Conservation (phyloP, 1,140 invertebrate species). For the Trypoxylus dichotomus region DNA sequence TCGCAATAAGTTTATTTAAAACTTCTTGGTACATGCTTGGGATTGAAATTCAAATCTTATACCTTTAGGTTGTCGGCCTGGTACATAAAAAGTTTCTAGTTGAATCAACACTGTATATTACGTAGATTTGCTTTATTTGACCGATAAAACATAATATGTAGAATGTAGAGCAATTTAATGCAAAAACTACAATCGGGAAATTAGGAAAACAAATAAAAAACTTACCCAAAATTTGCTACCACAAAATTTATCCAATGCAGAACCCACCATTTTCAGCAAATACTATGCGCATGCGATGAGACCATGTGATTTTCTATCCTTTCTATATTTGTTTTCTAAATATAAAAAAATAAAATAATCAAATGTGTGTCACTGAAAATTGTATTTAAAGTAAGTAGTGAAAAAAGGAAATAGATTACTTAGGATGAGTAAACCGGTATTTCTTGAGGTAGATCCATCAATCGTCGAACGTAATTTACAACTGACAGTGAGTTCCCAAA, state of each 20-base stretch:
- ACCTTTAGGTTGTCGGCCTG: no score
- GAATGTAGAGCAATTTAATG: background rate
- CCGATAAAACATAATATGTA: background rate
- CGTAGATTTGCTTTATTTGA: background rate
- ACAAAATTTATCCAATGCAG: conserved; percentile 62
- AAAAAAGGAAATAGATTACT: background rate
- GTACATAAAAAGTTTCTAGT: no score
- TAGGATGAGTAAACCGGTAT: conserved; percentile 33
- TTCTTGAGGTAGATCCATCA: conserved; percentile 49
- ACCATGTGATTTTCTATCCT: background rate
- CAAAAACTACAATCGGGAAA: background rate
- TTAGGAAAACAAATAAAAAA: conserved; percentile 41
- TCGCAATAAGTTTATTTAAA: no score
- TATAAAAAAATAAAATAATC: background rate
- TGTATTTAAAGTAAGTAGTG: background rate
- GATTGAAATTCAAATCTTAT: no score
- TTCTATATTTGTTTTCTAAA: background rate
- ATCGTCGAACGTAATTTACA: conserved; percentile 55
- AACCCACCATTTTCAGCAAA: conserved; percentile 34
- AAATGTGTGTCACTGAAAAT: background rate
- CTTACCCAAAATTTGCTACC: conserved; percentile 67
- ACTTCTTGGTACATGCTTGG: no score
- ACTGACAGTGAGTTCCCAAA: conserved; percentile 50
- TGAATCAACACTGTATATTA: no score
- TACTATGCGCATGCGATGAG: conserved; percentile 16